Evolutionary conservation across 2,797 vertebrate species (phyloP), one percentile per base, ranked within the genome.

Genomic region (Clarias fuscus): DNA sequence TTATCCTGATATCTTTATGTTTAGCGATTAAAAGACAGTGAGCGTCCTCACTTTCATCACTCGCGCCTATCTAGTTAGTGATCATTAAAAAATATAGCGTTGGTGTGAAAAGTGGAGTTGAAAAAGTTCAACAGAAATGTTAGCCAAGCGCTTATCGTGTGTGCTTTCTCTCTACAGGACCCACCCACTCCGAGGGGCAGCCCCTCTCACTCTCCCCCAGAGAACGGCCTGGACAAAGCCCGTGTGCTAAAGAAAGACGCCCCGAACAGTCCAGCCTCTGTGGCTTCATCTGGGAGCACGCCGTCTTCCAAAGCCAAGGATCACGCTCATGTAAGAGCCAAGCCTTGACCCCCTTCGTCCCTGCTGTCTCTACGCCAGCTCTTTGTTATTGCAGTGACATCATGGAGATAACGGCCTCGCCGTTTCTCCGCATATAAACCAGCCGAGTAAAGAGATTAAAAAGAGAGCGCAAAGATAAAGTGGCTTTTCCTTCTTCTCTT

Each of bases 271-370:
- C 98, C 98, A 0, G 97, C 98, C 91, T 99, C 98, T 0, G 96
- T 98, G 13, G 97, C 97, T 83, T 99, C 98, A n/a, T 99, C 98
- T 30, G 97, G 98, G 92, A 99, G 98, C 94, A 99, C 97, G 5
- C 98, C 97, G 5, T 98, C 98, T 82, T 99, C 98, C 90, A 99
- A 99, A 95, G 97, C 97, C 33, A 98, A 99, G 94, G 98, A 98
- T 93, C 96, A 98, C 91, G 92, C 96, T 93, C 97, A 98, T 40
- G 97, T 99, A 94, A 0, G 96, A 93, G 0, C 58, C 33, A 48
- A 33, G 27, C 40, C 14, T 10, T 64, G 71, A 75, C 37, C 83
- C 70, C 7, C 2, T 10, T 40, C 4, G 4, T 33, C 33, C 58
- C 33, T 30, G 59, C 72, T 56, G 17, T 37, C 72, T 56, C n/a